Evolutionary conservation across 2,797 vertebrate genomes (phyloP).

Genomic region (Salmo trutta): DNA sequence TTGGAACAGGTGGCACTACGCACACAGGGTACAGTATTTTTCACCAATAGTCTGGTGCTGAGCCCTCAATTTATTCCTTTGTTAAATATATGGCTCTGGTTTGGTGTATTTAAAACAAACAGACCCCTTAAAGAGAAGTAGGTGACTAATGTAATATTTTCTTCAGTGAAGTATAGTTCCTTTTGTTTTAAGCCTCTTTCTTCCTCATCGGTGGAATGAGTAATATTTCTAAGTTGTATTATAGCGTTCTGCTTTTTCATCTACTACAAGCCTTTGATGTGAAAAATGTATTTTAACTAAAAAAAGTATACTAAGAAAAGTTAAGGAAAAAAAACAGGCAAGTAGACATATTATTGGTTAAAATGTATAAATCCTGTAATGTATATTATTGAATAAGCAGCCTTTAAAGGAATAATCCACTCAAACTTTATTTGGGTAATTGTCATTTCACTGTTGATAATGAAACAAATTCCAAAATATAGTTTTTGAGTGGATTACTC

Average conservation of each 20-base stretch:
- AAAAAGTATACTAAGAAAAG: constrained; percentile 22
- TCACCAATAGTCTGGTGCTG: constrained; percentile 15
- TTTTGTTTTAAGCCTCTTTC: constrained; percentile 20
- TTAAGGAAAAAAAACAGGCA: constrained; percentile 3
- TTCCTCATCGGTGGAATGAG: constrained; percentile 21
- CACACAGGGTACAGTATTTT: constrained; percentile 11
- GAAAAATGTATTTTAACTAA: constrained; percentile 40
- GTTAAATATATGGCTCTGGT: not conserved
- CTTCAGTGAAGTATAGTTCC: constrained; percentile 27
- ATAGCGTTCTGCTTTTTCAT: constrained; percentile 29
- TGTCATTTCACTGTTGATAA: too few species aligned
- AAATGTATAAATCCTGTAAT: constrained; percentile 36
- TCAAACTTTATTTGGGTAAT: too few species aligned
- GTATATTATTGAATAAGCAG: constrained; percentile 36
- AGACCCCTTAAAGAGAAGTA: not conserved
- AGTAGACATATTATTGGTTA: constrained; percentile 33
- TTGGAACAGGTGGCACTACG: constrained; percentile 20
- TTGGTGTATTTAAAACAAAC: not conserved
- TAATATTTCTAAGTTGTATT: constrained; percentile 31
- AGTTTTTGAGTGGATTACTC: too few species aligned
- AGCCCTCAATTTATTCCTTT: not conserved
- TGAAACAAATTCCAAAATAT: too few species aligned
- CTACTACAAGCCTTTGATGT: constrained; percentile 40
- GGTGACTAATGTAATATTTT: constrained; percentile 17
- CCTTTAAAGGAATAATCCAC: not conserved